Percentiles rank a stretch among this genome's conserved stretches.
Conservation (phyloP, 2,888 invertebrate genomes). For the Agrotis segetum region DNA sequence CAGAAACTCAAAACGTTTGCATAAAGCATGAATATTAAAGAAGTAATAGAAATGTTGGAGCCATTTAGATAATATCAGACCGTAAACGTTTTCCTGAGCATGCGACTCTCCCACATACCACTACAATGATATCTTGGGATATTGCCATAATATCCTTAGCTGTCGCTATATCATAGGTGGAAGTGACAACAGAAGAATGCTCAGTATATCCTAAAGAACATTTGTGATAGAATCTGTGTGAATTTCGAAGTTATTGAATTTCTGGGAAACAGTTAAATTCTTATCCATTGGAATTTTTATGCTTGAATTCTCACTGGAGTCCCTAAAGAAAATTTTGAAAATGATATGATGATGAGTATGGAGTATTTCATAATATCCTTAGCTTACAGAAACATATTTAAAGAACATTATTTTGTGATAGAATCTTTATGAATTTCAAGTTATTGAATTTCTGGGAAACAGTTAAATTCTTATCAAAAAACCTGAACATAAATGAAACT, state of each 20-base stretch:
- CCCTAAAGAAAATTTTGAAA: too few species aligned
- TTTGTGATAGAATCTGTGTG: neutral
- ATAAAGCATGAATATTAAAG: conserved; percentile 58
- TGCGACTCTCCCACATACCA: conserved; percentile 45
- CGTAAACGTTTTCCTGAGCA: conserved; percentile 39
- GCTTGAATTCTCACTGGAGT: neutral
- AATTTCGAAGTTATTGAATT: neutral
- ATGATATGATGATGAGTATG: neutral
- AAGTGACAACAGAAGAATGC: conserved; percentile 14
- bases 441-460: neutral
- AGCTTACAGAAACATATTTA: too few species aligned
- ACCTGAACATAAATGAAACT: neutral
- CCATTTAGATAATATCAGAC: conserved; percentile 45
- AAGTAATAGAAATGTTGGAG: conserved; percentile 51
- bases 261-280: too few species aligned
- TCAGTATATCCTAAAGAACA: neutral
- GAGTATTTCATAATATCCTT: too few species aligned
- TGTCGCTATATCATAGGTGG: conserved; percentile 24
- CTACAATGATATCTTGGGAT: conserved; percentile 46
- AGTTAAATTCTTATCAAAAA: too few species aligned
- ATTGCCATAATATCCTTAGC: conserved; percentile 52
- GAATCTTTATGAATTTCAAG: neutral
- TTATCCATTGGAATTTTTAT: too few species aligned
- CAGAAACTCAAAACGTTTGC: conserved; percentile 29
- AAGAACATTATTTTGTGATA: neutral